Evolutionary conservation across 2,888 invertebrate genomes (phyloP).

Genomic region (Busseola fusca): DNA sequence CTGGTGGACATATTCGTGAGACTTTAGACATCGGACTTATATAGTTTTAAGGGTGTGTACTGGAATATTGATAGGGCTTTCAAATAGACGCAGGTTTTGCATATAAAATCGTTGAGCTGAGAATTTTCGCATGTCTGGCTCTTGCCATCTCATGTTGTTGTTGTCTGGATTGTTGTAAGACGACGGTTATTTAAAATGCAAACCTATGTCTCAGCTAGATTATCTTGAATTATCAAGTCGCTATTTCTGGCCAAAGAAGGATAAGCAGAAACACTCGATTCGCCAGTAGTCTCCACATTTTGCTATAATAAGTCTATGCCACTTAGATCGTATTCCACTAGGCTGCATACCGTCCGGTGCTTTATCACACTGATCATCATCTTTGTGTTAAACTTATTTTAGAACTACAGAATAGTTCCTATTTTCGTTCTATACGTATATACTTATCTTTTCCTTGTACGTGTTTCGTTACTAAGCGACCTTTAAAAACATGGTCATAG

Average conservation of each 20-base stretch:
- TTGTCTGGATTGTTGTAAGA: not conserved
- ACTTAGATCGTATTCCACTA: not conserved
- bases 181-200: not conserved
- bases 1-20: slow-evolving; percentile 16
- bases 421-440: not conserved
- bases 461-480: slow-evolving; percentile 6
- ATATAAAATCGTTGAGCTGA: slow-evolving; percentile 2
- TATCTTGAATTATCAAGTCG: not conserved
- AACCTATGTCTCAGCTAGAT: not conserved
- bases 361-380: not conserved
- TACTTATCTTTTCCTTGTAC: slow-evolving; percentile 6
- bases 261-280: not conserved
- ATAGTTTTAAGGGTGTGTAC: slow-evolving; percentile 2
- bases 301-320: not conserved
- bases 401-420: not conserved
- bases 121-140: not conserved
- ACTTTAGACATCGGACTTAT: not conserved
- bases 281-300: not conserved
- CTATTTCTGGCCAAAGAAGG: not conserved
- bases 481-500: slow-evolving; percentile 35
- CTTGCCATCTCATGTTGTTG: not conserved
- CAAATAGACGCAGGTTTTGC: not conserved
- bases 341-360: not conserved
- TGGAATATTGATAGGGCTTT: slow-evolving; percentile 14
- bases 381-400: not conserved